Evolutionary conservation across 2,888 invertebrate genomes (phyloP), one percentile per base, ranked within the genome.

Genomic region (Smittia aterrima): DNA sequence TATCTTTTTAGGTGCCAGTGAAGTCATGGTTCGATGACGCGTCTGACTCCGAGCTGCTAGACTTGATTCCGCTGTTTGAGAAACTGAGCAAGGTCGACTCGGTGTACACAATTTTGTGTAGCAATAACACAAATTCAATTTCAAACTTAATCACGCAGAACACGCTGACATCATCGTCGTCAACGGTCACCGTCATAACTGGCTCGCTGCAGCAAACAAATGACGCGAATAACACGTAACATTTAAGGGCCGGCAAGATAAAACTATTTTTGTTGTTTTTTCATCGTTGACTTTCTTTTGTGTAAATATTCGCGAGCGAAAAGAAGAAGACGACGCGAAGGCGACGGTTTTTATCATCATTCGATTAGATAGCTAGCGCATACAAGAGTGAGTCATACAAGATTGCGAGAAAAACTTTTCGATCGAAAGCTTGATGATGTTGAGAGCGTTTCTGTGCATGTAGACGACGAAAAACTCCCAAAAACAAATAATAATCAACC

Each of bases 1-100:
- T 73, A 66, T 75, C 72, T 75, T 83, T 83, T 1, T 83, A 93
- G 93, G 96, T 99, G 83, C 97, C 98, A 81, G 98, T 99, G 78
- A 94, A 95, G 82, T 98, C 98, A 78, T 99, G 99, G 99, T 99
- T 99, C 85, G 98, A 99, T 85, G 99, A 99, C 85, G 94, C 95
- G 89, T 91, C 92, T 80, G 99, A 99, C 85, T 92, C 94, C 76
- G 98, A 99, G 85, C 88, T 99, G 78, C 87, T 96, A 81, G 98
- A 99, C 86, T 87, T 99, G 82, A 93, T 99, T 84, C 98, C 98
- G 79, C 94, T 98, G 85, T 95, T 99, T 85, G 98, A 99, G 85
- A 93, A 94, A 84, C 87, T 99, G 79, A 94, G 96, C 85, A 94
- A 92, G 86, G 95, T 95, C 82, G 96, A 98, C 85, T 95, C 95